Conservation (phyloP, 2,797 vertebrate genomes). For the Selene dorsalis region DNA sequence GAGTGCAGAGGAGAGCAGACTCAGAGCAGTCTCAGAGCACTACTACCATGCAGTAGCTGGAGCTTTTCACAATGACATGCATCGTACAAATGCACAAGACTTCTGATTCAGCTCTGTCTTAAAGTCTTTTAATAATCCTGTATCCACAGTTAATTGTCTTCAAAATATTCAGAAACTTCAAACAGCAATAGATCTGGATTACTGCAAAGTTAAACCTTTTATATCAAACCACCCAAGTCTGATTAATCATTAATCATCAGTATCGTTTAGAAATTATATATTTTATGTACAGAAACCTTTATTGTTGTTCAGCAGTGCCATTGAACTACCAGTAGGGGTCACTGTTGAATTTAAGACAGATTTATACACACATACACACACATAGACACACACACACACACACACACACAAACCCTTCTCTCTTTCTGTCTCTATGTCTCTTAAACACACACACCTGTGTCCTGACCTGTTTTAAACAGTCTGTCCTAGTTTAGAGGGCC, state of each 20-base stretch:
- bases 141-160: background rate
- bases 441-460: constrained; percentile 59
- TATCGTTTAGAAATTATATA: background rate
- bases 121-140: background rate
- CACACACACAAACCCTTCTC: background rate
- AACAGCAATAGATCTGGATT: background rate
- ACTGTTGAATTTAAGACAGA: constrained; percentile 52
- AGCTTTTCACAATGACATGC: background rate
- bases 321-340: constrained; percentile 69
- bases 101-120: background rate
- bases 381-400: constrained; percentile 1
- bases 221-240: background rate
- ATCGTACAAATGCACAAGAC: background rate
- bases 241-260: background rate
- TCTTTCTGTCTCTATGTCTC: constrained; percentile 6
- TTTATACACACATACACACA: background rate
- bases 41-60: background rate
- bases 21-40: background rate
- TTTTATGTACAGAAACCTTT: background rate
- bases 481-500: constrained; percentile 67
- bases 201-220: background rate
- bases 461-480: constrained; percentile 67
- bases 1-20: constrained; percentile 52
- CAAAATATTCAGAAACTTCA: background rate
- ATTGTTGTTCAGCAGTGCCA: constrained; percentile 22